Evolutionary conservation across 2,888 invertebrate genomes (phyloP).

Genomic region (Zootermopsis nevadensis): DNA sequence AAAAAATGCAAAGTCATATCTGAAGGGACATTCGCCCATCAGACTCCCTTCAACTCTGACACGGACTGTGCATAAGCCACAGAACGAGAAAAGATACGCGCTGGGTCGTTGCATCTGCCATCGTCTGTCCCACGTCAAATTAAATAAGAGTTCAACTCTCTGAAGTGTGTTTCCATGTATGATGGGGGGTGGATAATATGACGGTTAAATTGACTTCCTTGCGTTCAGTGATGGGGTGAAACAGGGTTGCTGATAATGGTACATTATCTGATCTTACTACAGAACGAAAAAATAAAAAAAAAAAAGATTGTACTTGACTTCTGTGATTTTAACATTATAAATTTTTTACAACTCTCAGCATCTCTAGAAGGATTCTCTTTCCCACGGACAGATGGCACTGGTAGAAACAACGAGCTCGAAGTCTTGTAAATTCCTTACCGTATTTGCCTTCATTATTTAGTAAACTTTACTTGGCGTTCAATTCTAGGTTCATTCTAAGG

Average conservation of each 20-base stretch:
- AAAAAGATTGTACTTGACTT: too few relatives aligned
- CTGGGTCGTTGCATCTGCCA: background rate
- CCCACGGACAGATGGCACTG: too few relatives aligned
- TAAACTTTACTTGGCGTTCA: background rate
- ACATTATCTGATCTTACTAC: too few relatives aligned
- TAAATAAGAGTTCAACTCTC: background rate
- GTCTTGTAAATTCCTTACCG: background rate
- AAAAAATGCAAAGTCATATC: slow-evolving; percentile 9
- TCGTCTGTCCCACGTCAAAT: background rate
- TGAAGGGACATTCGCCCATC: background rate
- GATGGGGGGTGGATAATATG: background rate
- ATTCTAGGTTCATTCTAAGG: background rate
- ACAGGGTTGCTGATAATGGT: too few relatives aligned
- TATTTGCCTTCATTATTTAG: background rate
- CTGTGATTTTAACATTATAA: too few relatives aligned
- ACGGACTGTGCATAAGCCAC: background rate
- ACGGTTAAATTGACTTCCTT: background rate
- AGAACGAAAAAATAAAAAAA: too few relatives aligned
- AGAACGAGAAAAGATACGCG: background rate
- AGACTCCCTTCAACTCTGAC: background rate
- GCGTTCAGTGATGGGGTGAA: too few relatives aligned
- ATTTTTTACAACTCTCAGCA: too few relatives aligned
- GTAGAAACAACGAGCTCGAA: background rate
- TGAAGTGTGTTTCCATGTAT: slow-evolving; percentile 8
- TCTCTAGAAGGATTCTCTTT: too few relatives aligned